A percentile compares a stretch with the other conserved stretches of the same genome.
phyloP scores from a whole-genome alignment of 2,888 invertebrate genomes.

The Hyles lineata region DNA sequence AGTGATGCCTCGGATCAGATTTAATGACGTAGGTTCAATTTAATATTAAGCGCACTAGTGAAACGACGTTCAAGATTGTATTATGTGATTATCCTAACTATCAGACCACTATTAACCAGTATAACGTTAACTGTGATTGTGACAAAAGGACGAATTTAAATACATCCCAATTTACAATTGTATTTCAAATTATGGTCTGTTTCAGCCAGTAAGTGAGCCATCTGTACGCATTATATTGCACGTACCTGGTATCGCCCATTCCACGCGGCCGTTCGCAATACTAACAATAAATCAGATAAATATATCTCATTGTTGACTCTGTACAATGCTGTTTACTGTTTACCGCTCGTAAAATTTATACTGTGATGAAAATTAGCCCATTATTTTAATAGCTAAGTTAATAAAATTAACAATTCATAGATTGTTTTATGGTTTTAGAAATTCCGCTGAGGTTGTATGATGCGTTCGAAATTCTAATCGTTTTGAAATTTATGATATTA shows the following conservation, averaged over 20 bases:
- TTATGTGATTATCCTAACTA: too few species aligned
- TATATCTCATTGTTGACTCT: slow-evolving; percentile 61
- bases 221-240: slow-evolving; percentile 11
- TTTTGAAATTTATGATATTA: neutral
- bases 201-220: neutral
- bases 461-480: neutral
- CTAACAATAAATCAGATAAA: slow-evolving; percentile 66
- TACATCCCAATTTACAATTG: neutral
- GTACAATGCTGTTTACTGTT: slow-evolving; percentile 56
- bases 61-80: neutral
- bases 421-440: neutral
- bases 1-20: neutral
- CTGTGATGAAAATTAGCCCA: slow-evolving; percentile 45
- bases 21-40: neutral
- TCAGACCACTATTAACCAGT: too few species aligned
- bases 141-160: neutral
- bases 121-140: neutral
- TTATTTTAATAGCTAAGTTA: slow-evolving; percentile 42
- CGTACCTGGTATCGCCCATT: slow-evolving; percentile 17
- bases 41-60: neutral
- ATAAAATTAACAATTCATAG: slow-evolving; percentile 15
- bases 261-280: slow-evolving; percentile 32
- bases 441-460: neutral
- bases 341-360: slow-evolving; percentile 51
- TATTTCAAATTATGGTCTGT: neutral